phyloP scores from a whole-genome alignment of 2,797 vertebrate species.

The Cyclopterus lumpus region DNA sequence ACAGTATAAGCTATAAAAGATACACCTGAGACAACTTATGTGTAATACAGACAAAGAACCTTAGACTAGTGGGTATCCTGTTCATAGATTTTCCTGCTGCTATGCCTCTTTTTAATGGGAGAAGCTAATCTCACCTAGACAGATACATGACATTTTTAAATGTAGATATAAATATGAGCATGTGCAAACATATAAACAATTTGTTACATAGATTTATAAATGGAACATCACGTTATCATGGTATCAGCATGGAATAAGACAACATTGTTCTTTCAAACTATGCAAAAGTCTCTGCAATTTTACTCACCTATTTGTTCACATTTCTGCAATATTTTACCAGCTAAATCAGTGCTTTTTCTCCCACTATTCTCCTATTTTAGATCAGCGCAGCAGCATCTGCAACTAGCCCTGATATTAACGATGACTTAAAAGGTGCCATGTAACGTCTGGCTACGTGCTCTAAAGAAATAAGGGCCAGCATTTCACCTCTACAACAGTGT shows the following conservation, averaged over 20 bases:
- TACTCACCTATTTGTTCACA: not conserved
- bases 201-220: not conserved
- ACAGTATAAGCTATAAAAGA: slow-evolving; percentile 32
- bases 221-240: not conserved
- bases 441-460: not conserved
- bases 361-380: not conserved
- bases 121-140: not conserved
- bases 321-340: not conserved
- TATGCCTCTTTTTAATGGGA: slow-evolving; percentile 11
- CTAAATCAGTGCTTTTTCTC: slow-evolving; percentile 40
- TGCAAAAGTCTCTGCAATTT: not conserved
- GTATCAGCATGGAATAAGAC: not conserved
- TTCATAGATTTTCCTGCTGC: not conserved
- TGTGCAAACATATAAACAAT: not conserved
- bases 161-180: slow-evolving; percentile 2
- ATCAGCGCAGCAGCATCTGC: not conserved
- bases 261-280: not conserved
- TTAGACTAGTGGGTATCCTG: not conserved
- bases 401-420: slow-evolving; percentile 1
- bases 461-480: not conserved
- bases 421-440: not conserved
- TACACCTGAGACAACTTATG: slow-evolving; percentile 5
- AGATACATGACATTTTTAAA: not conserved
- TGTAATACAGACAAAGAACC: slow-evolving; percentile 22
- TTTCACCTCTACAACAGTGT: not conserved